Evolutionary conservation across 2,113 vertebrate genomes (phyloP), one percentile per base, ranked within the genome.

Genomic region (Psilopogon haemacephalus): DNA sequence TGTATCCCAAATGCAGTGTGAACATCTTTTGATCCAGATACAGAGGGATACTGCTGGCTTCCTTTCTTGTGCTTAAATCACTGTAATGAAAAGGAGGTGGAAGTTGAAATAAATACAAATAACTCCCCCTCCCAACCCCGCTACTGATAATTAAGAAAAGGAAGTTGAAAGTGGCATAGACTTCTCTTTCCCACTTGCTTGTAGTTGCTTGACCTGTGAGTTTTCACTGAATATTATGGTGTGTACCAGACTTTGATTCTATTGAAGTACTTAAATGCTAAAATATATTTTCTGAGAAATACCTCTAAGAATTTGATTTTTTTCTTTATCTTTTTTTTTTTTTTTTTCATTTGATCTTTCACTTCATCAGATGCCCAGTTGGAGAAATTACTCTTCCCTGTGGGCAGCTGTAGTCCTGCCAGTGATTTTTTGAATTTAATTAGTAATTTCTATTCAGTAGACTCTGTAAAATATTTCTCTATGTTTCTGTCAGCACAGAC

Each of bases 381-480:
- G 15, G 38, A 86, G 65, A 85, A 67, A 73, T 82, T 37, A 6
- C 7, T 85, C 40, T 94, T 91, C 91, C 73, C 76, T 88, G 23
- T 80, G 59, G 92, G 93, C 87, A 90, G 68, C 70, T 84, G 9
- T 15, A 88, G 42, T 50, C 30, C 69, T 93, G 78, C 48, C 56
- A 88, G 19, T 77, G 83, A 74, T 86, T 87, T 87, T 89, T 86
- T 89, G 76, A 86, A 48, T 63, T 71, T 74, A 81, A 91, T 94
- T 80, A 91, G 63, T 67, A 0, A 35, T 80, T 92, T 92, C 73
- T 86, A 6, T 82, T 85, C 63, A 38, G 24, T 85, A 69, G 8
- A n/a, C 48, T 65, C 84, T 93, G 68, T 90, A 42, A 84, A 87
- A 69, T 80, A 68, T 63, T 83, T 93, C 77, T 90, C 0, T 94